Conservation (phyloP, 2,797 vertebrate species). For the Hydrolagus colliei region DNA sequence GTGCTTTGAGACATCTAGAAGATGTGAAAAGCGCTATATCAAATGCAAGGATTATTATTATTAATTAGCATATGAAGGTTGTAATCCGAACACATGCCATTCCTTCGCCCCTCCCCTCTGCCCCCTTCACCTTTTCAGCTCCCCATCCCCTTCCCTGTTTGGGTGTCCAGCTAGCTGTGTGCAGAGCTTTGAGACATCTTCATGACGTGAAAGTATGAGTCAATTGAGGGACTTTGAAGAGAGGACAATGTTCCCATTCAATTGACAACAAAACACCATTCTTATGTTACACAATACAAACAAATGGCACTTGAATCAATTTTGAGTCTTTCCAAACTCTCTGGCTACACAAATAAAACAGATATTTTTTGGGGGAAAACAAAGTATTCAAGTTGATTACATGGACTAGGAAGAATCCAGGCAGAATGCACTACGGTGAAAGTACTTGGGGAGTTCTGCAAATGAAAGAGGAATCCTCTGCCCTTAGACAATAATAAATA, state of each 20-base stretch:
- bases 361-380: background rate
- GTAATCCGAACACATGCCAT: no score
- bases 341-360: background rate
- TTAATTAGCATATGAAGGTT: no score
- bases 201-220: no score
- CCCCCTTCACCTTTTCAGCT: no score
- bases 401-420: background rate
- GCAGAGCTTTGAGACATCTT: no score
- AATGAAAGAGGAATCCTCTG: background rate
- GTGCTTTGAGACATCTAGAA: no score
- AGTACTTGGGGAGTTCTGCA: background rate
- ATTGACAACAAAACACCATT: background rate
- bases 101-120: no score
- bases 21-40: no score
- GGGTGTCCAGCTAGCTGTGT: no score
- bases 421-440: background rate
- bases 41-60: no score
- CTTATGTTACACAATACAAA: background rate
- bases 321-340: background rate
- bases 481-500: background rate
- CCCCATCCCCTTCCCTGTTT: no score
- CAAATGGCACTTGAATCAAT: background rate
- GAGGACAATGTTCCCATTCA: background rate
- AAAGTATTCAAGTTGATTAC: background rate
- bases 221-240: no score